Base-by-base conservation (phyloP, 2,888 invertebrate species). In the Pimpla rufipes region DNA sequence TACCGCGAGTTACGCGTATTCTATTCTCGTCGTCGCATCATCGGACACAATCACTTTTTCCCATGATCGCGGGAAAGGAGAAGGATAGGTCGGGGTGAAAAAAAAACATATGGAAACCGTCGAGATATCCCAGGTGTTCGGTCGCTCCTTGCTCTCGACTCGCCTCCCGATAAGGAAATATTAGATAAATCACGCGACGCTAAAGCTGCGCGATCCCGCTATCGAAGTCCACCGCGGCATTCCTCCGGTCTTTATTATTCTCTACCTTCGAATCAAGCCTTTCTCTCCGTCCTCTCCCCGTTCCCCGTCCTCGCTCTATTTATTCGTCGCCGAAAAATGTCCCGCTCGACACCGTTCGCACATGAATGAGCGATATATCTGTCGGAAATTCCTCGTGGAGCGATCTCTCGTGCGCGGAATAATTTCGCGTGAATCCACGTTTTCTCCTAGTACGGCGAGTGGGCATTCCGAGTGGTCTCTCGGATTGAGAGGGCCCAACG, bases 121-220 rank as follows among this genome's bases (percentile, higher is more conserved):
- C 73, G 50, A 86, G 88, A 82, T 8, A 42, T 88, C 83, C 88
- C 90, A 90, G 90, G 90, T 90, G 89, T 90, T 90, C 88, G 64
- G 79, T 81, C 55, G 75, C 83, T 76, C 75, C 78, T 77, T 80
- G 70, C 50, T 67, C 75, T 67, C 75, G 78, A 77, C 70, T 74
- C 66, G 79, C 71, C 59, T 29, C 91, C 90, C 88, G 87, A 91
- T 91, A 91, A 91, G 91, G 91, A 86, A 88, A 89, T 88, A 88
- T 90, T 90, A 90, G 90, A 91, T 91, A 91, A 91, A 91, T 91
- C 90, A 89, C 90, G 85, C 86, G 85, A 88, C 82, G 75, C 47
- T 45, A 47, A 57, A 29, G 73, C 71, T 13, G 67, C 21, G 10
- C 13, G 45, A 77, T 77, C 81, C 84, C 85, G 84, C 83, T 81